A percentile compares a stretch with the other conserved stretches of the same genome.
These are phyloP conservation scores for Pegoplata infirma DNA, from an alignment of 2,888 invertebrate species.

Conservation along the genomic window DNA sequence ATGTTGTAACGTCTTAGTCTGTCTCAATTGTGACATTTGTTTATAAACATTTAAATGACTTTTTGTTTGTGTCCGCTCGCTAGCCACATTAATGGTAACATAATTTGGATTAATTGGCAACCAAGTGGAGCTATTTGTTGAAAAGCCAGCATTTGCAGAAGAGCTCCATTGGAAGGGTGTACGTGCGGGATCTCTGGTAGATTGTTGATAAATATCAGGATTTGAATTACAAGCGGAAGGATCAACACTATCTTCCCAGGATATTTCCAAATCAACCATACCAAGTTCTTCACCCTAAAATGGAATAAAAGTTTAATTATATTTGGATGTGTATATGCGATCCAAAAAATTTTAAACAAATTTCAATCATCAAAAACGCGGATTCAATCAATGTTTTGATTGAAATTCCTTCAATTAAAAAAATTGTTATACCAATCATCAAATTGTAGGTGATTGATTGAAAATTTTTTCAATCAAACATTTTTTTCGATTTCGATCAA, in stretches of 20 bases:
- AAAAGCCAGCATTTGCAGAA: slow-evolving; percentile 75
- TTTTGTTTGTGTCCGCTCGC: slow-evolving; percentile 75
- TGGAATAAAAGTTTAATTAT: background rate
- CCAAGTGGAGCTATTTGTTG: slow-evolving; percentile 73
- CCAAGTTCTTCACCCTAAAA: slow-evolving; percentile 78
- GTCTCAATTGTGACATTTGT: slow-evolving; percentile 78
- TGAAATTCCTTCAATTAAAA: no score
- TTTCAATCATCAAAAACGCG: no score
- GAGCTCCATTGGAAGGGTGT: slow-evolving; percentile 83
- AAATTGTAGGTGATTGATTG: no score
- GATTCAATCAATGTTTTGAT: background rate
- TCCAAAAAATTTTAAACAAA: no score
- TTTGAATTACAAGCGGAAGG: slow-evolving; percentile 80
- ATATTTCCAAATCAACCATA: slow-evolving; percentile 78
- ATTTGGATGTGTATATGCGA: no score
- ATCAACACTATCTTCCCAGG: slow-evolving; percentile 81
- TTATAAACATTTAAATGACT: slow-evolving; percentile 83
- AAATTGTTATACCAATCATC: no score
- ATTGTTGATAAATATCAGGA: slow-evolving; percentile 79
- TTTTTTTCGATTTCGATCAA: no score
- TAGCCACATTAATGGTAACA: slow-evolving; percentile 80
- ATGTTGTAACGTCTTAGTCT: slow-evolving; percentile 69
- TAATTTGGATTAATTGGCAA: slow-evolving; percentile 81
- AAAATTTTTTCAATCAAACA: no score
- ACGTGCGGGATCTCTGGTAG: slow-evolving; percentile 82